Conservation (phyloP, 1,140 invertebrate genomes). For the Pseudobourletiella spinata region DNA sequence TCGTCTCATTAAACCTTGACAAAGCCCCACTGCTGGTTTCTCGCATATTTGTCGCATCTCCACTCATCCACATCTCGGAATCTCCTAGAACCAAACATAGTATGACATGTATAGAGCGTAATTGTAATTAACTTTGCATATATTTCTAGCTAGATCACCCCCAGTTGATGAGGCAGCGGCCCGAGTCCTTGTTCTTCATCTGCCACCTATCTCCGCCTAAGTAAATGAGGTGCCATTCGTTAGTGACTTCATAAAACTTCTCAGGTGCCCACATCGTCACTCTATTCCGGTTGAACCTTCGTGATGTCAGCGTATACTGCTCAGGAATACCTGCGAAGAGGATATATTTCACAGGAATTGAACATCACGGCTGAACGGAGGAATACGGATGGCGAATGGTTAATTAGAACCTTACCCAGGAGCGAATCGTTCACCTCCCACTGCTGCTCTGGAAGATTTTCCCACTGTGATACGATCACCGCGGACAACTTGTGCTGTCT, state of each 20-base stretch:
- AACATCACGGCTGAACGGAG: not conserved
- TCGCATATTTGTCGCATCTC: not conserved
- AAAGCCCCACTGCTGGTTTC: not conserved
- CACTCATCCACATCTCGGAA: not conserved
- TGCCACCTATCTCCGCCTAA: conserved; percentile 8
- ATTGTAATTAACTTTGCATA: not conserved
- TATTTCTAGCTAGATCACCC: not conserved
- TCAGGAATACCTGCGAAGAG: not conserved
- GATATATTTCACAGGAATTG: not conserved
- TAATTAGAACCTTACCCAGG: not conserved
- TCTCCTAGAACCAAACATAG: not conserved
- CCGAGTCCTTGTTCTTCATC: conserved; percentile 1
- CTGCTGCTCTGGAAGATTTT: conserved; percentile 4
- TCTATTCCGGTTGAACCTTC: not conserved
- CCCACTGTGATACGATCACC: not conserved
- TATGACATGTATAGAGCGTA: not conserved
- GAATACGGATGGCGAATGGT: not conserved
- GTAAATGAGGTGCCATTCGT: conserved; percentile 1
- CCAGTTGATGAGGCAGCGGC: conserved; percentile 1
- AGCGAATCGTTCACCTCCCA: not conserved
- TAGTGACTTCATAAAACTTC: not conserved
- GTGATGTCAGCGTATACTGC: not conserved
- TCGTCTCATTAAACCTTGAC: not conserved
- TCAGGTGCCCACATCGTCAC: not conserved
- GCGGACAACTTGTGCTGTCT: not conserved